Conservation (phyloP, 2,113 vertebrate genomes). For the Poicephalus gulielmi region DNA sequence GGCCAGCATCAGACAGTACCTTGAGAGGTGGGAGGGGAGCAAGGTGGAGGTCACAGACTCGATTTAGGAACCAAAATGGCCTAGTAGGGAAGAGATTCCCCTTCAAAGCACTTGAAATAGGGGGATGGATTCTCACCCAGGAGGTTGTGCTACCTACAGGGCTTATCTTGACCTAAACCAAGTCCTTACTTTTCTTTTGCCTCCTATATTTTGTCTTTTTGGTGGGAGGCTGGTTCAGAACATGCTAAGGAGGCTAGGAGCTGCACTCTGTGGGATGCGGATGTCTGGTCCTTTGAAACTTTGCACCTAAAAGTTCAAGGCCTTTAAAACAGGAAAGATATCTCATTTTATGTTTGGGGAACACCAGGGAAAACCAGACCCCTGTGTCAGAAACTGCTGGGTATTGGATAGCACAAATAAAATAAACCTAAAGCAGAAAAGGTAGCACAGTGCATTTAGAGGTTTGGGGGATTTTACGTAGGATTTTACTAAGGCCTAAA, state of each 20-base stretch:
- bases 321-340: neutral
- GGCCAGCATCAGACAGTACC: neutral
- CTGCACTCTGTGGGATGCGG: neutral
- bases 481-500: neutral
- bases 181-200: neutral
- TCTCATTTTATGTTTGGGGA: neutral
- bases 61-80: neutral
- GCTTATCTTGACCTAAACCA: neutral
- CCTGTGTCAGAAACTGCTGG: neutral
- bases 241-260: neutral
- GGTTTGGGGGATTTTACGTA: neutral
- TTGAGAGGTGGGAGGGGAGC: neutral
- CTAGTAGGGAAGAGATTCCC: neutral
- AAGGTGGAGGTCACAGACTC: neutral
- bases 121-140: fast-evolving
- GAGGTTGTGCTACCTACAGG: neutral
- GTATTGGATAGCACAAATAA: neutral
- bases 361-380: neutral
- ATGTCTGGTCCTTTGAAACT: neutral
- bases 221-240: neutral
- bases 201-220: neutral
- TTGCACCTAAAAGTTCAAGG: neutral
- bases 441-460: neutral
- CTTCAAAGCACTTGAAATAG: neutral
- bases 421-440: neutral